A percentile compares a stretch with the other conserved stretches of the same genome.
These are phyloP conservation scores for Elgaria multicarinata DNA, from an alignment of 2,113 vertebrate species.

Conservation along the genomic window DNA sequence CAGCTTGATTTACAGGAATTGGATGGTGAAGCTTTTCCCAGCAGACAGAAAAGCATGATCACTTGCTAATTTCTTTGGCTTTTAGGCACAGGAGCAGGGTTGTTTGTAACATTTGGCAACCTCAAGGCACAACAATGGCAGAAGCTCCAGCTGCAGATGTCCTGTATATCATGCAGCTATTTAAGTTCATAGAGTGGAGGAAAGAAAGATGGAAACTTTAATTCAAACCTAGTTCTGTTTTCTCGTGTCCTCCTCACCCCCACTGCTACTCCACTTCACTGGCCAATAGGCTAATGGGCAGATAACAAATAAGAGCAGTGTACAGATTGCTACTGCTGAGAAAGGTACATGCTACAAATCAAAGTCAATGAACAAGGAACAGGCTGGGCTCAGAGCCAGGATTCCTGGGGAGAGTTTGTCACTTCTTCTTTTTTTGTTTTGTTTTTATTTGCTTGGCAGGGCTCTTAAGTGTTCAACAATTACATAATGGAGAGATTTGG, in stretches of 20 bases:
- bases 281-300: background rate
- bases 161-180: too few species aligned
- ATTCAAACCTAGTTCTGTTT: background rate
- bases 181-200: background rate
- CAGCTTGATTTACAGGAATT: background rate
- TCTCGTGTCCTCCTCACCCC: background rate
- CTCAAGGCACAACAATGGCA: background rate
- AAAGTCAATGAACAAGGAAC: background rate
- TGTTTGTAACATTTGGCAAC: background rate
- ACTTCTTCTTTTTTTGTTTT: background rate
- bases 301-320: background rate
- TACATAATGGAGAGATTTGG: constrained; percentile 11
- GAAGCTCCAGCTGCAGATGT: background rate
- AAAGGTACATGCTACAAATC: background rate
- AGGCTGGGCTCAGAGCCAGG: background rate
- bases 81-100: background rate
- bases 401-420: background rate
- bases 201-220: background rate
- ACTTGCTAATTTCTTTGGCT: background rate
- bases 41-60: background rate
- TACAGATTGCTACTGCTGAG: background rate
- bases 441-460: background rate
- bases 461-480: background rate
- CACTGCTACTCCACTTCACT: too few species aligned
- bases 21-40: background rate